Conservation (phyloP, 2,888 invertebrate species). For the Drosophila gaucha region DNA sequence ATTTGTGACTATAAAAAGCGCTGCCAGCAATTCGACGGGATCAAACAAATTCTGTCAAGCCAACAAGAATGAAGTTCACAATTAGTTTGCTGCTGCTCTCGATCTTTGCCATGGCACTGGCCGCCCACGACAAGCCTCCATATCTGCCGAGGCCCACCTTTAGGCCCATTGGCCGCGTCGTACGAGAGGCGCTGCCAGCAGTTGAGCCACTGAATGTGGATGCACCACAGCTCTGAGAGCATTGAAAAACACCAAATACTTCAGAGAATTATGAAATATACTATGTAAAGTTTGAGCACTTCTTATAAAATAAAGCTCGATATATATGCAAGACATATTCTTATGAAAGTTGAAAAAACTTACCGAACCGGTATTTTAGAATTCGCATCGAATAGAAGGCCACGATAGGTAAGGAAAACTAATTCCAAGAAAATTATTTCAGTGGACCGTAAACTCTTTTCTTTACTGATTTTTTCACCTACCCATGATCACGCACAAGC, state of each 20-base stretch:
- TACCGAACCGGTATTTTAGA: slow-evolving; percentile 83
- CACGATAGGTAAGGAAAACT: slow-evolving; percentile 83
- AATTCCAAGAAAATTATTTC: neutral
- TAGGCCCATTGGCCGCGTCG: slow-evolving; percentile 22
- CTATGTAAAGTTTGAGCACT: neutral
- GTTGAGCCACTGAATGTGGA: neutral
- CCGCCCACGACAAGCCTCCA: slow-evolving; percentile 14
- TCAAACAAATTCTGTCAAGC: slow-evolving; percentile 16
- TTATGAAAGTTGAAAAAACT: slow-evolving; percentile 27
- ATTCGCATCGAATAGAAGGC: slow-evolving; percentile 83
- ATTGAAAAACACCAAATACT: neutral
- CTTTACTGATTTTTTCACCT: slow-evolving; percentile 21
- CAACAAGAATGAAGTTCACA: slow-evolving; percentile 27
- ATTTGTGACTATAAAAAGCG: slow-evolving; percentile 33
- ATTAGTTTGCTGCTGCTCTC: slow-evolving; percentile 28
- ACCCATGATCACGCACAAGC: slow-evolving; percentile 80
- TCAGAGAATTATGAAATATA: neutral
- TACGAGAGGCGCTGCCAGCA: slow-evolving; percentile 22
- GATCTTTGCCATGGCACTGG: slow-evolving; percentile 27
- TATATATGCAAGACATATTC: too few species aligned
- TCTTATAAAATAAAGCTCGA: neutral
- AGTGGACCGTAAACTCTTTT: too few species aligned
- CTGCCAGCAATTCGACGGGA: slow-evolving; percentile 1
- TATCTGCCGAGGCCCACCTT: slow-evolving; percentile 29
- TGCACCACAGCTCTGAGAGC: neutral